Base-by-base conservation (phyloP, 2,797 vertebrate species). In the Aphelocoma californica region DNA sequence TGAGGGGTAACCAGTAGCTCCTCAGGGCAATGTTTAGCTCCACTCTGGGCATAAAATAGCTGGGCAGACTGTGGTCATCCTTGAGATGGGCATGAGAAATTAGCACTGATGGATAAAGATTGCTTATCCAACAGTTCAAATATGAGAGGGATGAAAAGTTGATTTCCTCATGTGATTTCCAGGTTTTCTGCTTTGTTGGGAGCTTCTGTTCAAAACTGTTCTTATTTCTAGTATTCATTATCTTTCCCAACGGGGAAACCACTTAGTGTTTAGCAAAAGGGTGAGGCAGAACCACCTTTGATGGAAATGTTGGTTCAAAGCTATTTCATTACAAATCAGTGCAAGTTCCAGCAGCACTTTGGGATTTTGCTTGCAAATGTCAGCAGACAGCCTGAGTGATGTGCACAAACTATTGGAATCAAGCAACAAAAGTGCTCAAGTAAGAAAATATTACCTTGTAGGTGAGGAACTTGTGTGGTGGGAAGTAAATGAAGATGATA, bases 211-310 rank as follows among this genome's bases (percentile, higher is more conserved):
- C 32, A 57, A 73, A 82, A 48, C 21, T 14, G 4, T 56, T 72
- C 40, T 90, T 42, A 51, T 73, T 82, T 92, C 7, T 29, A 64
- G 53, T 18, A 32, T 67, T 95, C 34, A 6, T 80, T 81, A 74
- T 73, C 80, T 92, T 93, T 91, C 72, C 77, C 73, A 62, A 56
- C 12, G 47, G 72, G 60, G 82, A 86, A 93, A 60, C 31, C 51
- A 44, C 50, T 61, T 54, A 11, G 31, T 90, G 44, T 84, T 91
- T 87, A 87, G 77, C 60, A 40, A 62, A 86, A 91, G 95, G 82
- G 86, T 81, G 88, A 88, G 92, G 93, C 62, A 81, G 86, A 69
- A 88, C 58, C 45, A 62, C 50, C 81, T 95, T 83, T 96, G 85
- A 89, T 74, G 79, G 80, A 80, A 93, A 82, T 16, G 38, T 64